phyloP scores from a whole-genome alignment of 35 echinoderm and acorn worm species.

The Antedon bifida region DNA sequence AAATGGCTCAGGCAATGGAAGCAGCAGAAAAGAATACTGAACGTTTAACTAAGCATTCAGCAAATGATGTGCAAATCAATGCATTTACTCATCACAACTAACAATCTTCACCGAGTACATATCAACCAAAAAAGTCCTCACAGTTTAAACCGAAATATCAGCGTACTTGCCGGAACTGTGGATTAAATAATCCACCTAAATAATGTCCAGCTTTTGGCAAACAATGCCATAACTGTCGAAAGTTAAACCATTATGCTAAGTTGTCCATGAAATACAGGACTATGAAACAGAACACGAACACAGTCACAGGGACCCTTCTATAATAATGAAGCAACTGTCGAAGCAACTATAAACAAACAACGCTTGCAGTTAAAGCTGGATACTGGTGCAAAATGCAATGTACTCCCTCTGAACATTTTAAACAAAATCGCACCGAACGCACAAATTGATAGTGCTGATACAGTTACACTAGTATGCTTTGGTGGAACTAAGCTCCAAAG shows the following conservation, averaged over 20 bases:
- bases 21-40: neutral
- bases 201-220: conserved; percentile 18
- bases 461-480: neutral
- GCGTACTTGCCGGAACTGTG: conserved; percentile 6
- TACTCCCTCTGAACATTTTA: neutral
- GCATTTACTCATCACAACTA: neutral
- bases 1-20: neutral
- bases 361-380: conserved; percentile 4
- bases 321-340: conserved; percentile 4
- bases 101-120: neutral
- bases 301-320: no score
- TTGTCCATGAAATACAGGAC: neutral
- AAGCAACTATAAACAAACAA: neutral
- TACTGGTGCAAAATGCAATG: conserved; percentile 23
- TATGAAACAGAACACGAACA: neutral
- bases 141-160: neutral
- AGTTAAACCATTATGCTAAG: conserved; percentile 18
- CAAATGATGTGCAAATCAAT: neutral
- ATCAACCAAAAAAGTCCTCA: neutral
- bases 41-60: neutral
- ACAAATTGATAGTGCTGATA: neutral
- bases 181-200: neutral
- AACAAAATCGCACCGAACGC: neutral
- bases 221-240: conserved; percentile 19
- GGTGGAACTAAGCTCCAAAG: conserved; percentile 1